Conservation (phyloP, 2,888 invertebrate genomes). For the Troides helena region DNA sequence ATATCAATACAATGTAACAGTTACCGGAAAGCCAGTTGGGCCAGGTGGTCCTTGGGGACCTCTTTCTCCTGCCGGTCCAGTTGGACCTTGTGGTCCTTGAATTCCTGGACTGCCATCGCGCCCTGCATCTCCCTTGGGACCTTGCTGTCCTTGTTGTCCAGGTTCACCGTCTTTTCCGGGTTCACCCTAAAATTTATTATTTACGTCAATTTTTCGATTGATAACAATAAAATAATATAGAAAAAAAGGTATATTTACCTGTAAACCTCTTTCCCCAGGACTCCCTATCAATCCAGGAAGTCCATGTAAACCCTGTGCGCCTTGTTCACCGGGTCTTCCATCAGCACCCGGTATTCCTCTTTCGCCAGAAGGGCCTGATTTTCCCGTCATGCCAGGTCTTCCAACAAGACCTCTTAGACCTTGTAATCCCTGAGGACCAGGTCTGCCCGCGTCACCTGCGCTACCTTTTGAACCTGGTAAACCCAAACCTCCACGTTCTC, state of each 20-base stretch:
- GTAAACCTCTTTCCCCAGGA: slow-evolving; percentile 88
- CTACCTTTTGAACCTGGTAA: slow-evolving; percentile 81
- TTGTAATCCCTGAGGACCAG: slow-evolving; percentile 84
- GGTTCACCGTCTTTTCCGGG: slow-evolving; percentile 89
- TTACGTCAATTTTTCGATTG: not conserved
- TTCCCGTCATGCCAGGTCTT: slow-evolving; percentile 85
- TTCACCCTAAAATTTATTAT: slow-evolving; percentile 81
- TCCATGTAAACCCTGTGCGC: slow-evolving; percentile 89
- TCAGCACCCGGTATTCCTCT: slow-evolving; percentile 90
- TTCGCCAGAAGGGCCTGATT: slow-evolving; percentile 85
- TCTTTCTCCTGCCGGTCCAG: slow-evolving; percentile 86
- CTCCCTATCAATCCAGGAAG: slow-evolving; percentile 87
- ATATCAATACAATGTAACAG: not conserved
- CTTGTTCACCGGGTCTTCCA: slow-evolving; percentile 91
- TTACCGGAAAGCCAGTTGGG: slow-evolving; percentile 89
- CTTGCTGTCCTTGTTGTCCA: slow-evolving; percentile 86
- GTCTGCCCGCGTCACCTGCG: slow-evolving; percentile 81
- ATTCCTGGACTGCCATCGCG: slow-evolving; percentile 88
- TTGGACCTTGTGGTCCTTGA: slow-evolving; percentile 86
- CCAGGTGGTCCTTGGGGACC: slow-evolving; percentile 89
- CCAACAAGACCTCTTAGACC: slow-evolving; percentile 85
- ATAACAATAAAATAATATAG: not conserved
- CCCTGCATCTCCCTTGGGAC: slow-evolving; percentile 89
- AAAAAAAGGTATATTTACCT: slow-evolving; percentile 67
- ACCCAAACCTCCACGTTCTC: slow-evolving; percentile 83